Evolutionary conservation across 1,140 invertebrate species (phyloP).

Genomic region (Fopius arisanus): DNA sequence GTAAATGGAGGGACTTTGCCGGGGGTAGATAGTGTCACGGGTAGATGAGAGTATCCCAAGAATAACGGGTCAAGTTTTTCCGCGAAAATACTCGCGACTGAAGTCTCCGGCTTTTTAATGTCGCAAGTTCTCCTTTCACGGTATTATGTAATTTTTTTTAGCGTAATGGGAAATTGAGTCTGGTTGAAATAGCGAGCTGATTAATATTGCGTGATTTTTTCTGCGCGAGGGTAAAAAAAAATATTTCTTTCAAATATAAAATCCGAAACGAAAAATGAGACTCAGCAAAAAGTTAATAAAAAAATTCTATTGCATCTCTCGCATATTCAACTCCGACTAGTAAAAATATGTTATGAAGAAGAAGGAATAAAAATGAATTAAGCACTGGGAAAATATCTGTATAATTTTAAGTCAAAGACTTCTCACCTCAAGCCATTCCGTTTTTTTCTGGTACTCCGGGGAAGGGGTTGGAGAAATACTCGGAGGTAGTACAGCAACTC

Average conservation of each 20-base stretch:
- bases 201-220: too few relatives aligned
- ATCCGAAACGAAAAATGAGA: too few relatives aligned
- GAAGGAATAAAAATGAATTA: too few relatives aligned
- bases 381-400: too few relatives aligned
- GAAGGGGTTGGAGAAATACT: background rate
- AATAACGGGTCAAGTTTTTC: slow-evolving; percentile 29
- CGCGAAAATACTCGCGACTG: background rate
- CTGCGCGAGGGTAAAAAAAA: too few relatives aligned
- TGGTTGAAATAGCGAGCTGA: too few relatives aligned
- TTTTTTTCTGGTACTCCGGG: background rate
- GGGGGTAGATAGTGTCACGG: background rate
- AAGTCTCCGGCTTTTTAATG: background rate
- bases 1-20: too few relatives aligned
- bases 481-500: background rate
- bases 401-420: background rate
- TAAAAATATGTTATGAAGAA: too few relatives aligned
- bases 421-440: background rate
- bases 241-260: too few relatives aligned
- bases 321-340: too few relatives aligned
- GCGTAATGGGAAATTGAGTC: background rate
- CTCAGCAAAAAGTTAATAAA: too few relatives aligned
- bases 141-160: background rate
- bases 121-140: background rate
- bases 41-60: slow-evolving; percentile 14
- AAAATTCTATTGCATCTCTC: too few relatives aligned